Base-by-base conservation (phyloP, 2,113 vertebrate species). In the Xiphophorus hellerii region DNA sequence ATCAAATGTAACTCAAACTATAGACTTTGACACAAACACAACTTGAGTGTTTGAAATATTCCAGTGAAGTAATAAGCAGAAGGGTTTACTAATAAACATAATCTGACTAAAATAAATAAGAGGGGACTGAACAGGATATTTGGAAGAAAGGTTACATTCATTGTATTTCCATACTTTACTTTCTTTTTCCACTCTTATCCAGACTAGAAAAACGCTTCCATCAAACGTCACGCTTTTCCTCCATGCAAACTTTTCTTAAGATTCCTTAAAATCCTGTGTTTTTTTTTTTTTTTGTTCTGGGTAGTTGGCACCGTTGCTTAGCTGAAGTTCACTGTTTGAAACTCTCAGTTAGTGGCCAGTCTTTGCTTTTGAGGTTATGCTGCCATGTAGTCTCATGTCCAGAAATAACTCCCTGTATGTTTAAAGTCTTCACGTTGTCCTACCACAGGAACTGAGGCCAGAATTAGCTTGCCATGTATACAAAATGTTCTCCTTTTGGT, bases 291-390 rank as follows among this genome's bases (percentile, higher is more conserved):
- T 5, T 17, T 51, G 48, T 20, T 22, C 20, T 22, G 5, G 51
- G 22, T 54, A 54, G 28, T 76, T 29, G 65, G 13, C 14, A 37
- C 33, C 69, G 77, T 66, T 69, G 62, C 67, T 29, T 83, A 83
- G 83, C 85, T 78, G 66, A 73, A 61, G 78, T 83, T 80, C 80
- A 85, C 58, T 60, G 80, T 48, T 61, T 42, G 73, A 58, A 74
- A 20, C 68, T 25, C 42, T 60, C 48, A 27, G 39, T 35, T 42
- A 10, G 15, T 64, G 30, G 30, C 27, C 39, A 17, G 9, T 35
- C 12, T 62, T 25, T 70, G 66, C 22, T 69, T 30, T 73, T 82
- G 90, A 84, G 88, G 83, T 79, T 61, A 7, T 20, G 1, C 76
- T 74, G 68, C 76, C 70, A 77, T 84, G 62, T 77, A 51, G 78